Percentiles rank a stretch among this genome's conserved stretches.
These are phyloP conservation scores for Genyomyrus donnyi DNA, from an alignment of 2,113 vertebrate genomes.

Conservation along the genomic window DNA sequence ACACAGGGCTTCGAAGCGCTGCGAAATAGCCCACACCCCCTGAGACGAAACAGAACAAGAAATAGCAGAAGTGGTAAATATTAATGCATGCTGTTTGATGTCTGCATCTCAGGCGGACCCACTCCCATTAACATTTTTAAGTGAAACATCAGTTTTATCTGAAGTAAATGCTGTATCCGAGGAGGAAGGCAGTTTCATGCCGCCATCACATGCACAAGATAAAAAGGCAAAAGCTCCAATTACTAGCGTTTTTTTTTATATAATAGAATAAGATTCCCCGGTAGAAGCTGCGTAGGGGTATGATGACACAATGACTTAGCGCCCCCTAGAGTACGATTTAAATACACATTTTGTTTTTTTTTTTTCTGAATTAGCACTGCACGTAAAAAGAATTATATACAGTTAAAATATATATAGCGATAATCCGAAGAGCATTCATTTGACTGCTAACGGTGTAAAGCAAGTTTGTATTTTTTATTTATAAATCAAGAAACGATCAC, in stretches of 20 bases:
- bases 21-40: constrained; percentile 42
- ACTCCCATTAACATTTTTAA: constrained; percentile 64
- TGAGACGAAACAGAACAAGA: constrained; percentile 66
- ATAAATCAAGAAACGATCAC: neutral
- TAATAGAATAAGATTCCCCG: constrained; percentile 54
- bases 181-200: constrained; percentile 35
- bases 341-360: neutral
- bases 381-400: neutral
- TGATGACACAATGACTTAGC: constrained; percentile 79
- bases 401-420: neutral
- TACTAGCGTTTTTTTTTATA: constrained; percentile 63
- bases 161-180: constrained; percentile 57
- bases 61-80: constrained; percentile 55
- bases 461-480: neutral
- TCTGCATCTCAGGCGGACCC: constrained; percentile 49
- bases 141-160: constrained; percentile 67
- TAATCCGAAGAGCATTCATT: neutral
- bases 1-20: constrained; percentile 35
- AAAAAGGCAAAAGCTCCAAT: constrained; percentile 50
- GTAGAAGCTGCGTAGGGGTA: constrained; percentile 39
- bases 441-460: neutral
- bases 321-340: constrained; percentile 70
- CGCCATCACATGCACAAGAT: constrained; percentile 31
- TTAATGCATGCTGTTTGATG: constrained; percentile 71
- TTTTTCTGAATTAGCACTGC: neutral